A percentile compares a stretch with the other conserved stretches of the same genome.
Evolutionary conservation across 2,113 vertebrate genomes (phyloP).

Genomic region (Lipophrys pholis): DNA sequence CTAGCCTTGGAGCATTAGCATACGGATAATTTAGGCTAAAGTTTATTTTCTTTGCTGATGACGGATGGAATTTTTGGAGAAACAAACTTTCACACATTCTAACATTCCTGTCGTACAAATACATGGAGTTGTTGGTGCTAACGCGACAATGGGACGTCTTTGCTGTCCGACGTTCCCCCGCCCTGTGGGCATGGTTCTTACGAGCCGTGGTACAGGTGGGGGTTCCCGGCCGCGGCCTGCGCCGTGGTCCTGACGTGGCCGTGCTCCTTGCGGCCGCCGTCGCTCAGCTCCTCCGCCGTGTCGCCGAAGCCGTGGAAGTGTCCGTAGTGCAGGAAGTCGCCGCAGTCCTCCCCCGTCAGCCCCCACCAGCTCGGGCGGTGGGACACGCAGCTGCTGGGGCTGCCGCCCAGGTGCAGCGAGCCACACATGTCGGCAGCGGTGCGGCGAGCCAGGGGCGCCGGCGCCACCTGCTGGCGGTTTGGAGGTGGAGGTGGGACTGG

Average conservation of each 20-base stretch:
- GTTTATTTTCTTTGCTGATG: too few relatives aligned
- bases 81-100: too few relatives aligned
- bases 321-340: slow-evolving; percentile 89
- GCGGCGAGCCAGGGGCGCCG: neutral
- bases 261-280: slow-evolving; percentile 83
- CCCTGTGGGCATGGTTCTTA: slow-evolving; percentile 59
- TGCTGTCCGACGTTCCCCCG: too few relatives aligned
- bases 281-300: slow-evolving; percentile 93
- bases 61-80: too few relatives aligned
- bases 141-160: too few relatives aligned
- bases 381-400: slow-evolving; percentile 86
- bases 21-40: too few relatives aligned
- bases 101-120: too few relatives aligned
- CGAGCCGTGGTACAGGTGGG: slow-evolving; percentile 88
- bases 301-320: slow-evolving; percentile 97
- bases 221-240: slow-evolving; percentile 72
- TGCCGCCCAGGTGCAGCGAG: slow-evolving; percentile 88
- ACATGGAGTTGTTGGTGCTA: too few relatives aligned
- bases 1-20: too few relatives aligned
- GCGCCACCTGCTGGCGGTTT: slow-evolving; percentile 11
- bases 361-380: slow-evolving; percentile 85
- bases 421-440: slow-evolving; percentile 87
- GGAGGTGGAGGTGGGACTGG: slow-evolving; percentile 15
- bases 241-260: slow-evolving; percentile 77
- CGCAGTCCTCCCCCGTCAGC: slow-evolving; percentile 67